Base-by-base conservation (phyloP, 1,140 invertebrate species). In the Halyomorpha halys region DNA sequence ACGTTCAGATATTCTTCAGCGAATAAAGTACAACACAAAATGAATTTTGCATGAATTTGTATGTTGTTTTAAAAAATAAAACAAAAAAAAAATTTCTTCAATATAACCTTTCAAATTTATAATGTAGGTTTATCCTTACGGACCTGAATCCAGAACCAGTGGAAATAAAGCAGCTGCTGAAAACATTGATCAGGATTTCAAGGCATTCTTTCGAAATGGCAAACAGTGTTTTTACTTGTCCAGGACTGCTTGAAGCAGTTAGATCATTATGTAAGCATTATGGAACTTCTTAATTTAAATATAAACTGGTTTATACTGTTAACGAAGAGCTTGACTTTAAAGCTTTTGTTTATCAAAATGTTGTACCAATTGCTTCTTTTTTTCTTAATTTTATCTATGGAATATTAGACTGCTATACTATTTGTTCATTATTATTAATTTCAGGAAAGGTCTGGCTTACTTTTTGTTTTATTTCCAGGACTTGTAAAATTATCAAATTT, bases 1-100 rank as follows among this genome's bases (percentile, higher is more conserved):
- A 13, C 78, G 90, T 68, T 89, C 90, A 62, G 84, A 91, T 72
- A 81, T 94, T 67, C 72, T 92, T 45, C 76, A 83, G 62, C 80
- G 83, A 72, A 80, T 85, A 44, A 82, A 75, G 80, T 88, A 73
- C 69, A 68, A 78, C 14, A 69, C 68, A 34, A 63, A 49, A 47
- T 61, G 19, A 53, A 66, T 68, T 62, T 5, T 49, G n/a, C n/a
- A 27, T 23, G 3, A 59, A 9, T 27, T 3, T 27, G 6, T 27
- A 18, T 25, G 2, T 59, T 59, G 9, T 23, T 59, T 8, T 59
- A 23, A n/a, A 34, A 27, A 39, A 39, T 2, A 39, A 39, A n/a
- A n/a, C n/a, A n/a, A n/a, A n/a, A n/a, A n/a, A n/a, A n/a, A n/a
- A n/a, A n/a, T n/a, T n/a, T n/a, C 34, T 11, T 64, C n/a, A 16